These are phyloP conservation scores for Lasioglossum morio DNA, from an alignment of 2,888 invertebrate genomes.

Conservation along the genomic window DNA sequence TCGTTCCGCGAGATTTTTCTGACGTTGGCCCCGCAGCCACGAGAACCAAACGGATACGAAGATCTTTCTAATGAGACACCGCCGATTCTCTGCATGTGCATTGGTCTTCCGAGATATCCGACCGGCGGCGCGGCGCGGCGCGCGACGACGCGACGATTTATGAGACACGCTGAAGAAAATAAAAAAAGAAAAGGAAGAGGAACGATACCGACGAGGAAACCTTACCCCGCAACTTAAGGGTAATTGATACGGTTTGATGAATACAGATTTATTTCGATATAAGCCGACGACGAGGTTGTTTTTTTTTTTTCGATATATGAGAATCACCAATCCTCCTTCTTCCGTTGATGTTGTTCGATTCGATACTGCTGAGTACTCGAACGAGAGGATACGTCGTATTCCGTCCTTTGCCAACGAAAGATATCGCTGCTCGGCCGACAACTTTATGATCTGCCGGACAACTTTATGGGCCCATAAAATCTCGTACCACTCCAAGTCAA, in stretches of 20 bases:
- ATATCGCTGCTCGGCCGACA: no score
- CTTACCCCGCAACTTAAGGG: neutral
- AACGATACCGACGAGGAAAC: neutral
- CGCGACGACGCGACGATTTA: neutral
- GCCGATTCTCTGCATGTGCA: constrained; percentile 21
- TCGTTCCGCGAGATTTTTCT: constrained; percentile 82
- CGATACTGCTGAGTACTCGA: neutral
- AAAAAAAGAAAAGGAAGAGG: neutral
- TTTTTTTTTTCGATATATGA: neutral
- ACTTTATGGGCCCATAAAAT: no score
- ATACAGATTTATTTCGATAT: neutral
- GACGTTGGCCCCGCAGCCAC: constrained; percentile 67
- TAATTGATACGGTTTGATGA: neutral
- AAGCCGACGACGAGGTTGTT: neutral
- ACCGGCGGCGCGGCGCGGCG: neutral
- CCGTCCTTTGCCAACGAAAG: neutral
- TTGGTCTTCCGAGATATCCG: constrained; percentile 10
- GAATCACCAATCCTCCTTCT: neutral
- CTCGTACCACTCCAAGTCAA: no score
- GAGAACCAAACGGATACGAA: constrained; percentile 46
- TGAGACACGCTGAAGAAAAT: neutral
- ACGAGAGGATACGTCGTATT: neutral
- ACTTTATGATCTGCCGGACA: no score
- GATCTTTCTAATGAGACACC: constrained; percentile 52
- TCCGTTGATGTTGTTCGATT: neutral